A percentile compares a stretch with the other conserved stretches of the same genome.
These are phyloP conservation scores for Protaetia brevitarsis DNA, from an alignment of 1,140 invertebrate species.

Conservation along the genomic window DNA sequence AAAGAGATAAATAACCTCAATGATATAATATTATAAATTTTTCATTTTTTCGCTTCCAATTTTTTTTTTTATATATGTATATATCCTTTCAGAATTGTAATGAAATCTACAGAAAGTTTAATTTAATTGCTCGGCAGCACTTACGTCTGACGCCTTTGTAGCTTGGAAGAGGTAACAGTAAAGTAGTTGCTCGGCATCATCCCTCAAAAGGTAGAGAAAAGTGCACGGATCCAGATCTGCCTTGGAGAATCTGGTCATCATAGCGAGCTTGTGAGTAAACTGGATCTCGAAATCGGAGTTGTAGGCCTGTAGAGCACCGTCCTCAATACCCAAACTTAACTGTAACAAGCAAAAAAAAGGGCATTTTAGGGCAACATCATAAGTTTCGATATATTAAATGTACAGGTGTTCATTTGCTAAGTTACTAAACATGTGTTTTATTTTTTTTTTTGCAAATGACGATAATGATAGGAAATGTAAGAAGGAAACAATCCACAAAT, in stretches of 20 bases:
- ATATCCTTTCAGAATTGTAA: no score
- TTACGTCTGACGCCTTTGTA: constrained; percentile 59
- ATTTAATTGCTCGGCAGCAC: constrained; percentile 43
- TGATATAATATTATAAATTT: no score
- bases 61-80: no score
- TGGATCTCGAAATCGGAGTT: constrained; percentile 63
- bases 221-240: constrained; percentile 54
- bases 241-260: constrained; percentile 58
- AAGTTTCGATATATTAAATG: no score
- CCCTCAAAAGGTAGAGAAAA: constrained; percentile 59
- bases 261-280: constrained; percentile 58
- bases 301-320: constrained; percentile 59
- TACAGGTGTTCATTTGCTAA: no score
- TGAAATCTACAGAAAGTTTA: background rate
- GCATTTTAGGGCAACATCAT: no score
- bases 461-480: no score
- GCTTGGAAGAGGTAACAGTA: constrained; percentile 65
- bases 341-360: constrained; percentile 49
- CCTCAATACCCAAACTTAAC: constrained; percentile 62
- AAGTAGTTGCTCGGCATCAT: constrained; percentile 60
- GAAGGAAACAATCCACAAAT: no score
- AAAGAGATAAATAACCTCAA: no score
- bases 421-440: no score
- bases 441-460: no score
- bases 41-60: no score